Base-by-base conservation (phyloP, 2,888 invertebrate genomes). In the Trichopria drosophilae region DNA sequence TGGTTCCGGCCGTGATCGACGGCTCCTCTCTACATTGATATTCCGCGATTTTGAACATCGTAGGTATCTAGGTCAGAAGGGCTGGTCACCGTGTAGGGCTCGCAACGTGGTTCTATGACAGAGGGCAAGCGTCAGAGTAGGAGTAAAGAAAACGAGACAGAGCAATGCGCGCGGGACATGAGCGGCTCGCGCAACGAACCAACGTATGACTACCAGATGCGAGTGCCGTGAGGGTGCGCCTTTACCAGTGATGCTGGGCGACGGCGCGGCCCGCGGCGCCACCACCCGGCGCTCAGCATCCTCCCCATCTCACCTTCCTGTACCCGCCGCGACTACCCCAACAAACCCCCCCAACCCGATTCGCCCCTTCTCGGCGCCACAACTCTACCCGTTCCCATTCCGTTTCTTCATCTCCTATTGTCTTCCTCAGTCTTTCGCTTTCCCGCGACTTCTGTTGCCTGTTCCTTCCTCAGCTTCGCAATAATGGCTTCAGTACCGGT, bases 201-300 rank as follows among this genome's bases (percentile, higher is more conserved):
- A 70, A 66, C 71, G 72, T 73, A 73, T 71, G 75, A 73, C 70
- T 72, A 72, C 62, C 67, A 65, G 66, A 68, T 69, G 67, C 67
- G 65, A 59, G 57, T 62, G 63, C 55, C 65, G 71, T 64, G 67
- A 64, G 60, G 68, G 64, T 31, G 39, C 36, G 43, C 62, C 68
- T 66, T 62, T 64, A 64, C 60, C 62, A 62, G 67, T 72, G 71
- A 72, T 73, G 74, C 72, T 74, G 74, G 67, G 74, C 74, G 71
- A 72, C 75, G 71, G 75, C 72, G 72, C 75, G 71, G 72, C 69
- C 66, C 60, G 68, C 72, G 71, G 75, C 72, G 71, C 72, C 73
- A 68, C 66, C 65, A 52, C 54, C 50, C 53, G 49, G 52, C 56
- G 52, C 68, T 60, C 63, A 16, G 35, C 34, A 12, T 13, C 23